These are phyloP conservation scores for Hyperopisus bebe DNA, from an alignment of 2,113 vertebrate species.

Conservation along the genomic window DNA sequence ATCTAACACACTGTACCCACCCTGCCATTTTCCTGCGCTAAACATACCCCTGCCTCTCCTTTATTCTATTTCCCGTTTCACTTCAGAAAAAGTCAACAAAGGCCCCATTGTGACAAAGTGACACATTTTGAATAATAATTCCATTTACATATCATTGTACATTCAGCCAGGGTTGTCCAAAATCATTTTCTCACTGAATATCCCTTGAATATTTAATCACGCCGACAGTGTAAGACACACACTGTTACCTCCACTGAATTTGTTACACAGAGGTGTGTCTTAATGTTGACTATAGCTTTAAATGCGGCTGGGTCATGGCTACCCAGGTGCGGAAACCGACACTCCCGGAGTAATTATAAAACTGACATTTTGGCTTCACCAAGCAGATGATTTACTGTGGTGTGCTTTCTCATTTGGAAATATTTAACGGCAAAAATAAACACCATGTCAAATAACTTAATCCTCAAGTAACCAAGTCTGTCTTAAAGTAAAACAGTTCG, in stretches of 20 bases:
- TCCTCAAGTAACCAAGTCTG: not conserved
- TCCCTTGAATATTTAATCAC: not conserved
- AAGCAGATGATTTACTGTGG: not conserved
- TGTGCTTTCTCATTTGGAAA: not conserved
- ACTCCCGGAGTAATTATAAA: not conserved
- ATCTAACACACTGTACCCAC: not conserved
- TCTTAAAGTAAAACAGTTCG: not conserved
- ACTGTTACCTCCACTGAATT: not conserved
- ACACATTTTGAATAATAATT: not conserved
- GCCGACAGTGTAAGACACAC: not conserved
- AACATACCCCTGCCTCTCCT: not conserved
- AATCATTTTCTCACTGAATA: not conserved
- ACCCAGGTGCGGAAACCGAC: not conserved
- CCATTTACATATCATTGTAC: constrained; percentile 12
- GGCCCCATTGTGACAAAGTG: not conserved
- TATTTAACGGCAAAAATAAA: not conserved
- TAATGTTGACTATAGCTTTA: not conserved
- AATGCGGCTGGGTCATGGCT: not conserved
- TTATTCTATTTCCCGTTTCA: not conserved
- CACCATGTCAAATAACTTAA: not conserved
- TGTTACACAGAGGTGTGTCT: too few species aligned
- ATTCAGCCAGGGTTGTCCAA: not conserved
- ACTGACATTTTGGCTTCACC: constrained; percentile 7
- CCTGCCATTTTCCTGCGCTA: not conserved
- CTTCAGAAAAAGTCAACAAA: not conserved